Evolutionary conservation across 2,888 invertebrate genomes (phyloP).

Genomic region (Drosophila nr. medialis): DNA sequence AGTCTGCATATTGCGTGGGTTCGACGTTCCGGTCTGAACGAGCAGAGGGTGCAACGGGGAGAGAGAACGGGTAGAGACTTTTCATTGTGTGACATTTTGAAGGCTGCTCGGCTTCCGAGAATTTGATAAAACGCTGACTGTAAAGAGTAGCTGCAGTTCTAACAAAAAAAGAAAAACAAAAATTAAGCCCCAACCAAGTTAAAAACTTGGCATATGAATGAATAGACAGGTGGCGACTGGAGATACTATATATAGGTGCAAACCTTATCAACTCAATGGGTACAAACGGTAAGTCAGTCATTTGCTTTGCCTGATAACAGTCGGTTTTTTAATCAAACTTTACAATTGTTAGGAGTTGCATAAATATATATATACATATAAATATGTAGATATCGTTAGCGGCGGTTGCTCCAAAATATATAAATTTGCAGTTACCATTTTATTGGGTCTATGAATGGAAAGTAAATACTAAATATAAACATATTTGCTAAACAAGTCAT

Average conservation of each 20-base stretch:
- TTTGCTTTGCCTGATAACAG: slow-evolving; percentile 50
- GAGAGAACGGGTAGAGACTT: not conserved
- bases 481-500: slow-evolving; percentile 8
- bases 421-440: slow-evolving; percentile 13
- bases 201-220: slow-evolving; percentile 23
- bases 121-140: slow-evolving; percentile 65
- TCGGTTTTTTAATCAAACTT: slow-evolving; percentile 63
- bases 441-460: slow-evolving; percentile 15
- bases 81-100: slow-evolving; percentile 72
- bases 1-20: slow-evolving; percentile 46
- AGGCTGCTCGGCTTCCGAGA: slow-evolving; percentile 70
- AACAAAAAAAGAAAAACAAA: not conserved
- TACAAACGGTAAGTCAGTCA: slow-evolving; percentile 43
- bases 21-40: slow-evolving; percentile 46
- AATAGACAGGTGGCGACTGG: slow-evolving; percentile 13
- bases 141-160: slow-evolving; percentile 41
- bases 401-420: slow-evolving; percentile 21
- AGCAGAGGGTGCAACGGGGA: not conserved
- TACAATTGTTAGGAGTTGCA: slow-evolving; percentile 57
- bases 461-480: not conserved
- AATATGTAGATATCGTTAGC: slow-evolving; percentile 9
- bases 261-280: slow-evolving; percentile 43
- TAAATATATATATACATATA: slow-evolving; percentile 1
- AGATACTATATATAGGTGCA: not conserved
- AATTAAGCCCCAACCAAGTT: not conserved